These are phyloP conservation scores for Aptenodytes patagonicus DNA, from an alignment of 2,113 vertebrate species.

Conservation along the genomic window DNA sequence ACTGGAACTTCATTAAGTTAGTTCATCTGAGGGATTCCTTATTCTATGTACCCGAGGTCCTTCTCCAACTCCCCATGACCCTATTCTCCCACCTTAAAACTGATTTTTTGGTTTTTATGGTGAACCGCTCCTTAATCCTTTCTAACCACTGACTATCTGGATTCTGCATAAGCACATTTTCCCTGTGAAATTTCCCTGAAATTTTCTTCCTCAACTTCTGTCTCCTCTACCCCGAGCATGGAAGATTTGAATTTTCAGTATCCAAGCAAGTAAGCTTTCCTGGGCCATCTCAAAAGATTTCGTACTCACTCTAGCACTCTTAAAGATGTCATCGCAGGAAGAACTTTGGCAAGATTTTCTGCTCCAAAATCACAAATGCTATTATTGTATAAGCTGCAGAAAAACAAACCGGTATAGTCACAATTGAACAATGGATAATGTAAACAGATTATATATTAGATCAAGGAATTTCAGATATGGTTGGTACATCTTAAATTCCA, in stretches of 20 bases:
- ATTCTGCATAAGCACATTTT: background rate
- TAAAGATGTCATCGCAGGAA: conserved; percentile 84
- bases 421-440: background rate
- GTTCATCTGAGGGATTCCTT: background rate
- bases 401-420: background rate
- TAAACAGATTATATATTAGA: background rate
- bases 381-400: conserved; percentile 87
- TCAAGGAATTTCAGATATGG: background rate
- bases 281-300: background rate
- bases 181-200: background rate
- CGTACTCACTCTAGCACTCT: conserved; percentile 89
- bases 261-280: background rate
- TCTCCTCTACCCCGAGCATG: background rate
- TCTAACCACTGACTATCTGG: background rate
- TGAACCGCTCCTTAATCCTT: background rate
- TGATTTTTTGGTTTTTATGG: background rate
- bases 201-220: background rate
- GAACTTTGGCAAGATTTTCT: conserved; percentile 80
- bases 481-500: background rate
- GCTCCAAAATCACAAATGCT: conserved; percentile 86
- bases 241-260: background rate
- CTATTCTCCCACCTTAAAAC: background rate
- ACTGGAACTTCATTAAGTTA: background rate
- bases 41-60: background rate
- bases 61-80: background rate